These are phyloP conservation scores for Odontocolon sp. DNA, from an alignment of 2,888 invertebrate species.

Conservation along the genomic window DNA sequence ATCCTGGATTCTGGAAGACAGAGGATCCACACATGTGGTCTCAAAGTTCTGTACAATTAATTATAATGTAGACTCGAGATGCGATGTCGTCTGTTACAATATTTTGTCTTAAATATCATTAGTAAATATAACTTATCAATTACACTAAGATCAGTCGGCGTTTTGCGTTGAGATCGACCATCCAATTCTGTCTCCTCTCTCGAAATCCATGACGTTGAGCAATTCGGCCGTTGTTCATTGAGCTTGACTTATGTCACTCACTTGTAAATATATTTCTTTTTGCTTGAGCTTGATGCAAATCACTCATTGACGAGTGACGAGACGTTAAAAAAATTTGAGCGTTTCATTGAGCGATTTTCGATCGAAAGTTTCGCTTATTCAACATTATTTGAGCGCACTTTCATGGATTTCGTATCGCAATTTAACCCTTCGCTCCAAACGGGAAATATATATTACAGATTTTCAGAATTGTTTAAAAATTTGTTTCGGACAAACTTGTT, in stretches of 20 bases:
- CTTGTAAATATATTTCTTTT: conserved; percentile 36
- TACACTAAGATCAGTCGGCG: conserved; percentile 58
- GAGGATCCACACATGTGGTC: conserved; percentile 44
- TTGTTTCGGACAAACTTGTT: too few relatives aligned
- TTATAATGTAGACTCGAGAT: conserved; percentile 19
- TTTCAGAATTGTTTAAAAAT: too few relatives aligned
- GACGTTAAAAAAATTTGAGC: conserved; percentile 12
- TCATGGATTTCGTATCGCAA: conserved; percentile 1
- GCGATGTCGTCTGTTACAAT: background rate
- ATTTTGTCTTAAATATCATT: conserved; percentile 6
- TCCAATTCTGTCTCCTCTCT: background rate
- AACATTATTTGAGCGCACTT: conserved; percentile 36
- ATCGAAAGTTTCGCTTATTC: background rate
- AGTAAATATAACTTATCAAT: conserved; percentile 42
- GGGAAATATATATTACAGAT: too few relatives aligned
- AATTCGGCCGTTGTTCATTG: conserved; percentile 39
- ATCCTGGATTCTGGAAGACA: conserved; percentile 78
- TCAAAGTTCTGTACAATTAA: conserved; percentile 26
- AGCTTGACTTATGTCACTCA: conserved; percentile 25
- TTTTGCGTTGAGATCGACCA: conserved; percentile 25
- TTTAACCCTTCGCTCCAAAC: too few relatives aligned
- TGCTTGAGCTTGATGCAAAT: conserved; percentile 17
- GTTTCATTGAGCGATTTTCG: conserved; percentile 1
- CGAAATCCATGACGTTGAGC: conserved; percentile 55
- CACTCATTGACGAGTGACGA: background rate